These are phyloP conservation scores for Hyppa rectilinea DNA, from an alignment of 2,888 invertebrate species.

Conservation along the genomic window DNA sequence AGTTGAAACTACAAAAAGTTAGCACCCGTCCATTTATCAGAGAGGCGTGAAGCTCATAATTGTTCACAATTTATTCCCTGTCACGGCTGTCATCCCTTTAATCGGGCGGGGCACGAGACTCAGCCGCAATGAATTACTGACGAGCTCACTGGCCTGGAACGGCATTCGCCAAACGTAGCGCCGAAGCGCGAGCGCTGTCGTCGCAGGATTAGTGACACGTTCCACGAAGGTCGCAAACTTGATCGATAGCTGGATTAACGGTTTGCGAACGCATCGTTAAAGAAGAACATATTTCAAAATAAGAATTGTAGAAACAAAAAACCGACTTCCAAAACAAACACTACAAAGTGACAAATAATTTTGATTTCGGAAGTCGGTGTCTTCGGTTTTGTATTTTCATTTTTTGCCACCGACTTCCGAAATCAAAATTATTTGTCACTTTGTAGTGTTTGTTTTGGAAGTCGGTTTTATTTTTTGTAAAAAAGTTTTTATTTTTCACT, in stretches of 20 bases:
- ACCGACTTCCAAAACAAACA: no score
- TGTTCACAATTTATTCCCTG: slow-evolving; percentile 86
- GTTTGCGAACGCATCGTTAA: slow-evolving; percentile 58
- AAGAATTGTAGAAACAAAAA: slow-evolving; percentile 28
- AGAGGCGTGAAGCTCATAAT: slow-evolving; percentile 77
- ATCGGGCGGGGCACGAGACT: slow-evolving; percentile 78
- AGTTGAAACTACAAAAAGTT: slow-evolving; percentile 63
- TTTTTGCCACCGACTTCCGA: no score
- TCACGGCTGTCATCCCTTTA: slow-evolving; percentile 86
- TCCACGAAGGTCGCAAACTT: slow-evolving; percentile 82
- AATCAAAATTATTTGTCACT: no score
- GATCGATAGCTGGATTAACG: slow-evolving; percentile 81
- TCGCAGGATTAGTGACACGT: slow-evolving; percentile 84
- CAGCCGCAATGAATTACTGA: slow-evolving; percentile 69
- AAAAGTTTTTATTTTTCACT: no score
- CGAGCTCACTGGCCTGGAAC: slow-evolving; percentile 34
- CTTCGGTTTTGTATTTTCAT: no score
- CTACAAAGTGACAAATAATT: no score
- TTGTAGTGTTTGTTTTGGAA: no score
- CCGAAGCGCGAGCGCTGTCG: slow-evolving; percentile 74
- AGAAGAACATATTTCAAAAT: slow-evolving; percentile 49
- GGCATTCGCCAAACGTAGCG: slow-evolving; percentile 73
- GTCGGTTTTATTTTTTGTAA: no score
- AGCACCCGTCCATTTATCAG: slow-evolving; percentile 73
- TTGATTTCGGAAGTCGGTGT: no score